Evolutionary conservation across 2,888 invertebrate species (phyloP).

Genomic region (Hirtodrosophila cameraria): DNA sequence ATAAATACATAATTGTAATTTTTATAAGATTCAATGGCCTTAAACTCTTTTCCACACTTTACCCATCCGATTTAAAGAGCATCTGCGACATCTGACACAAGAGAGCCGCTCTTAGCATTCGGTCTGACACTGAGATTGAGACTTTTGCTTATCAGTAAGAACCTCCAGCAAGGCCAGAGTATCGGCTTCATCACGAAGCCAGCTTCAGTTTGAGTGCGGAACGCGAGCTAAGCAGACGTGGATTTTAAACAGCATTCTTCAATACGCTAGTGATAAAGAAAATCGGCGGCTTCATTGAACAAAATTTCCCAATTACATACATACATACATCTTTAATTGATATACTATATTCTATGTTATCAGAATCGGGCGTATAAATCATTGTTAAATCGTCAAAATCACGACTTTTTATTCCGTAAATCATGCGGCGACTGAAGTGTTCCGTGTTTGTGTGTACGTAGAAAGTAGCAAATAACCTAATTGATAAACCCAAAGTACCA

Average conservation of each 20-base stretch:
- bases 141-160: constrained; percentile 58
- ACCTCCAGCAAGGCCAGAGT: constrained; percentile 68
- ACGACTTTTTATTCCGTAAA: constrained; percentile 23
- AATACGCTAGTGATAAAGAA: constrained; percentile 49
- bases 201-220: constrained; percentile 74
- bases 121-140: constrained; percentile 11
- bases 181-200: constrained; percentile 38
- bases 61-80: constrained; percentile 18
- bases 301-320: constrained; percentile 37
- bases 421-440: constrained; percentile 78
- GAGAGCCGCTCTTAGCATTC: constrained; percentile 36
- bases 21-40: constrained; percentile 10
- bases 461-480: constrained; percentile 59
- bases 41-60: background rate
- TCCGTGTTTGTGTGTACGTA: constrained; percentile 83
- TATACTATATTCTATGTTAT: constrained; percentile 5
- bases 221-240: constrained; percentile 69
- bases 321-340: constrained; percentile 17
- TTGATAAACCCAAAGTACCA: constrained; percentile 63
- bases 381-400: constrained; percentile 19
- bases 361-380: constrained; percentile 18
- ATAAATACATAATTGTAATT: constrained; percentile 46
- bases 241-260: constrained; percentile 27
- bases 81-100: constrained; percentile 5
- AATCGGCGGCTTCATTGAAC: constrained; percentile 45